Base-by-base conservation (phyloP, 2,888 invertebrate species). In the Diploptera punctata region DNA sequence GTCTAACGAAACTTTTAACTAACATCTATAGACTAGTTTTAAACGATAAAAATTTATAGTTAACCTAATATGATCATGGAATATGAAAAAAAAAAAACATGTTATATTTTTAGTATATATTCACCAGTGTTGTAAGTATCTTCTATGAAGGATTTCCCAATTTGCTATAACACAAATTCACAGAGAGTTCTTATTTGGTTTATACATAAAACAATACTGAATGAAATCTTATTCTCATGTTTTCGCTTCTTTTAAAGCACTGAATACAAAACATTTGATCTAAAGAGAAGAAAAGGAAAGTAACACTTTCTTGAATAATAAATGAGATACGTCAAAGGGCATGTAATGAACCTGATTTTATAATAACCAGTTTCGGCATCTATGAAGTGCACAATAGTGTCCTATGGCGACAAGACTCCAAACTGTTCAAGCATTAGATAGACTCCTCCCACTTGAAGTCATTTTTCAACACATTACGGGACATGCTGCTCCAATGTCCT, bases 261-360 rank as follows among this genome's bases (percentile, higher is more conserved):
- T 16, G n/a, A 7, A 29, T 24, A 16, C 10, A 7, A 2, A 31
- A 24, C 3, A 29, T 3, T 24, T n/a, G 57, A 57, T 57, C 16
- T 57, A 24, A 26, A 57, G 38, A 47, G 16, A 47, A 47, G 29
- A n/a, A 21, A 57, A 57, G 57, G 57, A 57, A 29, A n/a, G 26
- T 9, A 21, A 52, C 4, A 21, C 13, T 21, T 29, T 57, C n/a
- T 9, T 29, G 57, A 57, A 57, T 57, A 31, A 29, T 29, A 16
- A 26, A 57, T 47, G 7, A 47, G 47, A n/a, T 47, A 13, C 18
- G 9, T 57, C 26, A 29, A 31, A 57, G 16, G 57, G 29, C 16
- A 57, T 57, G 26, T 0, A 16, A 29, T 2, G 13, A n/a, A 57
- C n/a, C 24, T 21, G 47, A 4, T 13, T 47, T 10, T 47, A 47